phyloP scores from a whole-genome alignment of 2,888 invertebrate genomes.

The Thereva nobilitata region DNA sequence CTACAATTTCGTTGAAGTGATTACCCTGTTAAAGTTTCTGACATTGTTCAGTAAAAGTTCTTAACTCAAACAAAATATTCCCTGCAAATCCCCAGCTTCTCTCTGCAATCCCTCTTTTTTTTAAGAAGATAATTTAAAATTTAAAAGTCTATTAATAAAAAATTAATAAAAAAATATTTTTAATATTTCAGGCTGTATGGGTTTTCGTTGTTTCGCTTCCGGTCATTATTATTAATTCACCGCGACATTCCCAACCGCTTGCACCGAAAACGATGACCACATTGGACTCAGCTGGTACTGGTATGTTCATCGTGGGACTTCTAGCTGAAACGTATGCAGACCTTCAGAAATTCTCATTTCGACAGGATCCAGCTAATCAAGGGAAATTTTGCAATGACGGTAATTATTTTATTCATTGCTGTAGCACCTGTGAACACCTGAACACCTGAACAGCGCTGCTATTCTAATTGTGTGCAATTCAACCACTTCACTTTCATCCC shows the following conservation, averaged over 20 bases:
- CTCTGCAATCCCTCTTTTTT: neutral
- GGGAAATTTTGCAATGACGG: conserved; percentile 93
- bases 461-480: no score
- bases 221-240: conserved; percentile 88
- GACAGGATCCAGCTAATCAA: conserved; percentile 84
- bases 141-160: no score
- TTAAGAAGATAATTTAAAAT: neutral
- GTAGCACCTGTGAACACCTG: neutral
- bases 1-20: no score
- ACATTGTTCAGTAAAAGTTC: no score
- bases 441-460: neutral
- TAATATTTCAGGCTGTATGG: conserved; percentile 76
- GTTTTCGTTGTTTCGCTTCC: conserved; percentile 89
- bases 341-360: conserved; percentile 88
- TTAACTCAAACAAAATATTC: no score
- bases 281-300: conserved; percentile 82
- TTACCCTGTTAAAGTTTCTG: no score
- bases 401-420: conserved; percentile 51
- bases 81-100: neutral
- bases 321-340: conserved; percentile 89
- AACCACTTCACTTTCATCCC: no score
- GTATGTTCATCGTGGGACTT: conserved; percentile 82
- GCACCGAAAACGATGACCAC: conserved; percentile 86
- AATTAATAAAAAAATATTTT: conserved; percentile 9
- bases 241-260: conserved; percentile 72